Evolutionary conservation across 2,113 vertebrate genomes (phyloP), one percentile per base, ranked within the genome.

Genomic region (Corythoichthys intestinalis): DNA sequence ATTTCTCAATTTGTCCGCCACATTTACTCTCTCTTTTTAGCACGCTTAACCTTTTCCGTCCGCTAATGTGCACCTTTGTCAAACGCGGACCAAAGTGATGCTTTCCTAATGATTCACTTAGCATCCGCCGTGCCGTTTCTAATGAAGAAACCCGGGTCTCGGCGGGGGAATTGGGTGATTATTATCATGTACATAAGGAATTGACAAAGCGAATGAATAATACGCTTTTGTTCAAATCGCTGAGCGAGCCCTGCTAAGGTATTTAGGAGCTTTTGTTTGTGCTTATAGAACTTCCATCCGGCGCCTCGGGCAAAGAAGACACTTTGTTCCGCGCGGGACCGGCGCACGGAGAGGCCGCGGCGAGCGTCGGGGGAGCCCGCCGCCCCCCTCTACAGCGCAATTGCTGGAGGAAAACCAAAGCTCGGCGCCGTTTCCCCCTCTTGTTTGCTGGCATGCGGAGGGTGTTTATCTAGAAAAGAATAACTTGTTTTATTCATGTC

Each of bases 1-100:
- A 92, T 91, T 92, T 90, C 90, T 90, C 90, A 90, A 91, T 91
- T 91, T 91, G 88, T 92, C 87, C 81, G 37, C 75, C 73, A 83
- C 81, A 75, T 88, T 85, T 81, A 69, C 78, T 70, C 70, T 72
- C 79, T 79, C 75, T 65, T 87, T 58, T 88, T 85, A 75, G 76
- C 70, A 65, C 20, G 68, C 72, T 89, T 88, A 91, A 90, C 88
- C 89, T 90, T 89, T 86, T 77, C 83, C 71, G 38, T 76, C 46
- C 67, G 60, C 77, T 87, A 85, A 89, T 87, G 83, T 76, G 82
- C 75, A 84, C 71, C 78, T 88, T 88, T 83, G 80, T 87, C 78
- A 87, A 88, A 88, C 81, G 84, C 85, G 85, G 85, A 89, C 82
- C 89, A 83, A 83, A 86, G 84, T 86, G 76, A 87, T 66, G 73